Evolutionary conservation across 2,113 vertebrate genomes (phyloP).

Genomic region (Chlamydotis undulata): DNA sequence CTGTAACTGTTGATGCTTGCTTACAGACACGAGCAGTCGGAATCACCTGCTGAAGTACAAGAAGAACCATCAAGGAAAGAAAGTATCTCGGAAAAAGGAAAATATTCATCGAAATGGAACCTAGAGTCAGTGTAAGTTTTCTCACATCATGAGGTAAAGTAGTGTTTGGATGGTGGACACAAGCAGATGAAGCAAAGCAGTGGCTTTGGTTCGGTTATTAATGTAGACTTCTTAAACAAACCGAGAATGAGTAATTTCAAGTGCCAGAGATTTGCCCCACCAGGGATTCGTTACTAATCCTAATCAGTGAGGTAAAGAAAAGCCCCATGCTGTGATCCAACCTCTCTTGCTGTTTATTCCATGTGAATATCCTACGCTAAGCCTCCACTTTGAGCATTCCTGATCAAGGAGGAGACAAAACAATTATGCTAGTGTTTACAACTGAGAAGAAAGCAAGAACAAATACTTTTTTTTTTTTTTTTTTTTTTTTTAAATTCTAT

Average conservation of each 20-base stretch:
- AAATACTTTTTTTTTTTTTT: too few relatives aligned
- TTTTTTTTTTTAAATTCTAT: too few relatives aligned
- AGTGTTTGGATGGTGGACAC: accelerated
- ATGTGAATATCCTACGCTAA: background rate
- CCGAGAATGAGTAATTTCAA: background rate
- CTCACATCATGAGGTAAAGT: background rate
- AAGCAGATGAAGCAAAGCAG: background rate
- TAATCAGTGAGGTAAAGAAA: background rate
- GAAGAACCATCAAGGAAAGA: constrained; percentile 71
- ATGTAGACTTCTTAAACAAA: background rate
- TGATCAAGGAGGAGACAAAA: background rate
- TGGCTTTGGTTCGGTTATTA: background rate
- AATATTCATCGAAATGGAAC: constrained; percentile 35
- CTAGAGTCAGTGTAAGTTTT: constrained; percentile 64
- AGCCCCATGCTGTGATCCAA: background rate
- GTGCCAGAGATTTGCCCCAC: background rate
- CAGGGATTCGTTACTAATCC: background rate
- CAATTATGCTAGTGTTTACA: background rate
- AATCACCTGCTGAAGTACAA: constrained; percentile 71
- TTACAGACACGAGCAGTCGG: constrained; percentile 74
- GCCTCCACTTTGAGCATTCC: background rate
- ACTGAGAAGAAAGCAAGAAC: background rate
- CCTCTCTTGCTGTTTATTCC: background rate
- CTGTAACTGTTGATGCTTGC: background rate
- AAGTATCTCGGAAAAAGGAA: constrained; percentile 85